These are phyloP conservation scores for Mionectes olivaceus DNA, from an alignment of 2,797 vertebrate genomes.

Conservation along the genomic window DNA sequence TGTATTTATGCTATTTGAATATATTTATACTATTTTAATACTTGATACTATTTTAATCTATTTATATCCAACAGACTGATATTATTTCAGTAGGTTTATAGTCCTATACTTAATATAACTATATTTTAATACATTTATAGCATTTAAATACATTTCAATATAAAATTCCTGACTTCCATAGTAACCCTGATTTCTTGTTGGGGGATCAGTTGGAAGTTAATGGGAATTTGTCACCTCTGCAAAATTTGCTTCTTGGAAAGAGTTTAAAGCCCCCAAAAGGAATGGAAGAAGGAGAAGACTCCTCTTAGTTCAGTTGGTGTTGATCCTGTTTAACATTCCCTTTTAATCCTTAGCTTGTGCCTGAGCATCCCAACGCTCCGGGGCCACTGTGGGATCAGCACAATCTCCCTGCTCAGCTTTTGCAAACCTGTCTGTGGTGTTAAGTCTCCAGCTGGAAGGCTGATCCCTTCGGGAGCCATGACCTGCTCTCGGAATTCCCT, in stretches of 20 bases:
- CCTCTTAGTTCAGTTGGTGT: background rate
- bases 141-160: no score
- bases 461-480: constrained; percentile 45
- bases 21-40: background rate
- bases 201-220: no score
- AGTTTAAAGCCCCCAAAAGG: background rate
- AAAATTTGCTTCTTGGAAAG: background rate
- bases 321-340: background rate
- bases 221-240: no score
- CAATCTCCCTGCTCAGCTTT: constrained; percentile 13
- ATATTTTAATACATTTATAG: background rate
- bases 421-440: background rate
- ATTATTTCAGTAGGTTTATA: no score
- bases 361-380: background rate
- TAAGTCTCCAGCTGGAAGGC: constrained; percentile 48
- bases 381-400: background rate
- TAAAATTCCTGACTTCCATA: no score
- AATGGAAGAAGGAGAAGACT: background rate
- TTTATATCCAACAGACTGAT: background rate
- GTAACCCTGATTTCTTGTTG: no score
- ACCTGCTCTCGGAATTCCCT: constrained; percentile 31
- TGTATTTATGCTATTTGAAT: background rate
- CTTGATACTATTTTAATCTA: background rate
- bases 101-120: background rate
- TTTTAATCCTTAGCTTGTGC: background rate